Conservation (phyloP, 2,888 invertebrate genomes). For the Spicauda simplicius region DNA sequence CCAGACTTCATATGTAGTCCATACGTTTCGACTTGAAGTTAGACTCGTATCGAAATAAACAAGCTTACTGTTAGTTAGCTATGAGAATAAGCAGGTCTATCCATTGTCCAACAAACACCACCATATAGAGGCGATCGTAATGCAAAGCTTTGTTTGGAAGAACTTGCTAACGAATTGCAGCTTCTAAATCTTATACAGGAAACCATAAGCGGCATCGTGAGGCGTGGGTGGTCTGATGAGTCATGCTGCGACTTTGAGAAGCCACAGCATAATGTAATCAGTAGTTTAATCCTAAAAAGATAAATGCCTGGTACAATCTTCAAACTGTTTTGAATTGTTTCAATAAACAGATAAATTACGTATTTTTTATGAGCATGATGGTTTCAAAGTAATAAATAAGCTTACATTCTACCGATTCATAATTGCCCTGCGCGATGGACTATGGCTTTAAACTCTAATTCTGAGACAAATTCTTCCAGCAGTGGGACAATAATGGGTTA, state of each 20-base stretch:
- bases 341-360: not conserved
- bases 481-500: too few species aligned
- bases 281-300: not conserved
- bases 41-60: not conserved
- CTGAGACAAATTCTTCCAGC: too few species aligned
- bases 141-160: slow-evolving; percentile 11
- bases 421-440: too few species aligned
- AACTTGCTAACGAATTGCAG: slow-evolving; percentile 38
- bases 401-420: too few species aligned
- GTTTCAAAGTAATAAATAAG: too few species aligned
- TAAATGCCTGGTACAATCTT: not conserved
- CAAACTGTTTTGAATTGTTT: not conserved
- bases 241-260: slow-evolving; percentile 40
- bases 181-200: slow-evolving; percentile 39
- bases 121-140: not conserved
- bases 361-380: not conserved
- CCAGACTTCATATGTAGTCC: not conserved
- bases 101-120: not conserved
- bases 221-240: slow-evolving; percentile 57
- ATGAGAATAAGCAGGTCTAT: not conserved
- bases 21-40: not conserved
- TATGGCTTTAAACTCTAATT: too few species aligned
- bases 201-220: slow-evolving; percentile 40
- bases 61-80: not conserved
- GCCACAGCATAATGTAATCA: slow-evolving; percentile 2